Percentiles rank a stretch among this genome's conserved stretches.
Conservation (phyloP, 2,113 vertebrate species). For the Saccopteryx leptura region DNA sequence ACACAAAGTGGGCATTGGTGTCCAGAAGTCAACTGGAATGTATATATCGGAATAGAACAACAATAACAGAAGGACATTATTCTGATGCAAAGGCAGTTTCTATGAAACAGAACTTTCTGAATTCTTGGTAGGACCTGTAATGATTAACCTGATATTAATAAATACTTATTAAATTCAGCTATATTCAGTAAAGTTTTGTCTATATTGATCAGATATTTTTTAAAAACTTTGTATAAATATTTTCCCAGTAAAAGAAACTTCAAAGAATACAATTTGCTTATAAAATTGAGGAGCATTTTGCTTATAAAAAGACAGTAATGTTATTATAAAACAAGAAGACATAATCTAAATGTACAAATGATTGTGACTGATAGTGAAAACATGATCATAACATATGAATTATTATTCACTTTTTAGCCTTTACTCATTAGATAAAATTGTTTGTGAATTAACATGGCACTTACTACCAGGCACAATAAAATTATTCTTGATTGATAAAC, state of each 20-base stretch:
- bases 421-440: neutral
- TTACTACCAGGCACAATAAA: neutral
- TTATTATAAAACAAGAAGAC: neutral
- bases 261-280: neutral
- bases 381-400: neutral
- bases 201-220: neutral
- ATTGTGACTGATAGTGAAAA: neutral
- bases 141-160: constrained; percentile 1
- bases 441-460: neutral
- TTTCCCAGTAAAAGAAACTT: constrained; percentile 12
- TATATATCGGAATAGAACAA: neutral
- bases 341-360: neutral
- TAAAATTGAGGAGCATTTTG: neutral
- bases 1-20: neutral
- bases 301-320: neutral
- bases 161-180: neutral
- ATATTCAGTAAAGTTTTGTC: neutral
- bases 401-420: neutral
- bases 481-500: neutral
- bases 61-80: neutral
- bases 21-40: neutral
- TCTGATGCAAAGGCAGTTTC: neutral
- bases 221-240: neutral
- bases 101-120: neutral
- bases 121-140: neutral